phyloP scores from a whole-genome alignment of 2,113 vertebrate species.

The Motacilla tschutschensis region DNA sequence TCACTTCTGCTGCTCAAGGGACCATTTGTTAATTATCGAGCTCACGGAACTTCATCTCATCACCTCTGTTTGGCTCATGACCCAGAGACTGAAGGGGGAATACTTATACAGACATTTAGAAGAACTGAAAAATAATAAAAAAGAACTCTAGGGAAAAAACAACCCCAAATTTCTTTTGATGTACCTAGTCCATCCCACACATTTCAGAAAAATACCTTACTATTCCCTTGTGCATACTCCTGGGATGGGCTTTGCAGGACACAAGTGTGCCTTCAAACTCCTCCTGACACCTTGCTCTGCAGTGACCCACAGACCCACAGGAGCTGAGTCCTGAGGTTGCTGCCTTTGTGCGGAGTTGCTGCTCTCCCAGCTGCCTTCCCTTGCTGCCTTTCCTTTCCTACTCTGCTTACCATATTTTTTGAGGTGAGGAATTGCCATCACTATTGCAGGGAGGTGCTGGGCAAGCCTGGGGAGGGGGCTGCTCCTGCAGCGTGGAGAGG shows the following conservation, averaged over 20 bases:
- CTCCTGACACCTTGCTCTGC: background rate
- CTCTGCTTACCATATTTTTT: background rate
- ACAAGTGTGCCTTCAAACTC: background rate
- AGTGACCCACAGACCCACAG: background rate
- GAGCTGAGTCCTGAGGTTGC: background rate
- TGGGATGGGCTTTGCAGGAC: background rate
- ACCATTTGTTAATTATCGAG: background rate
- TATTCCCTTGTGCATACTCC: background rate
- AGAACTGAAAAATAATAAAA: background rate
- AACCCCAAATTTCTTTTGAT: background rate
- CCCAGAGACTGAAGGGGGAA: background rate
- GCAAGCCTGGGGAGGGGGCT: background rate
- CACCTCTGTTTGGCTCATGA: background rate
- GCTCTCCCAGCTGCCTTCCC: background rate
- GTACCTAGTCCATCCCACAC: background rate
- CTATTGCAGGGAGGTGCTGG: background rate
- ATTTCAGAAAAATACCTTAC: background rate
- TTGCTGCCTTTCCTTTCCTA: background rate
- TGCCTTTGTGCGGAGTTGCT: background rate
- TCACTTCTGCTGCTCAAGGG: constrained; percentile 10
- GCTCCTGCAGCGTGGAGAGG: background rate
- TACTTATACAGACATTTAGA: background rate
- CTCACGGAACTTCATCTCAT: background rate
- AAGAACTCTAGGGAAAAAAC: background rate
- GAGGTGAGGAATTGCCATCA: background rate